Base-by-base conservation (phyloP, 2,113 vertebrate genomes). In the Gopherus flavomarginatus region DNA sequence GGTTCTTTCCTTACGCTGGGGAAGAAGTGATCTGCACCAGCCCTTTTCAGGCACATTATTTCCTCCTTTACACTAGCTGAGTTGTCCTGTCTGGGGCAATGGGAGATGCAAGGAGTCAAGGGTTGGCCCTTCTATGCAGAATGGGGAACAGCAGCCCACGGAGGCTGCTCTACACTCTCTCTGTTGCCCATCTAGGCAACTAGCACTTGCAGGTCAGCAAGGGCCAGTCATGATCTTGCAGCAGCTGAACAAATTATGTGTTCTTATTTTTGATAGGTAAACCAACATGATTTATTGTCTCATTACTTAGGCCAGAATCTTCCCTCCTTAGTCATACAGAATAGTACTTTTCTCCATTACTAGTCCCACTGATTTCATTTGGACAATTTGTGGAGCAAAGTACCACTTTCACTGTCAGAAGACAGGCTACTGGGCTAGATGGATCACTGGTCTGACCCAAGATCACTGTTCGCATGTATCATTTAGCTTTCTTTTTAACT, bases 401-500 rank as follows among this genome's bases (percentile, higher is more conserved):
- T 22, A 38, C 35, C 65, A 72, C 65, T 72, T 38, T 72, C 65
- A 72, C 65, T 72, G 17, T 72, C n/a, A 11, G 65, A 72, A 72
- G 17, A 38, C 7, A 72, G 19, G 65, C 38, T 22, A 17, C 62
- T 69, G 62, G 31, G 62, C n/a, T 72, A 72, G n/a, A 72, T 72
- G 19, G 19, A n/a, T 17, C 35, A 72, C 4, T 38, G 35, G 35
- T 22, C 65, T 72, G 49, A 90, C 10, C 29, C 0, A 4, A 38
- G 49, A 81, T 90, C 1, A 2, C 1, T 1, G 78, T 95, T 69
- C 65, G 22, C 5, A 38, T 52, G 47, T 82, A 89, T 85, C 72
- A 97, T 90, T 96, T 87, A 95, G 89, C 78, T 92, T 93, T 96
- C 62, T 59, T 22, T 87, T 72, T 93, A 56, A 92, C 93, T 96